Evolutionary conservation across 2,888 invertebrate species (phyloP), one percentile per base, ranked within the genome.

Genomic region (Quadroppia sp.): DNA sequence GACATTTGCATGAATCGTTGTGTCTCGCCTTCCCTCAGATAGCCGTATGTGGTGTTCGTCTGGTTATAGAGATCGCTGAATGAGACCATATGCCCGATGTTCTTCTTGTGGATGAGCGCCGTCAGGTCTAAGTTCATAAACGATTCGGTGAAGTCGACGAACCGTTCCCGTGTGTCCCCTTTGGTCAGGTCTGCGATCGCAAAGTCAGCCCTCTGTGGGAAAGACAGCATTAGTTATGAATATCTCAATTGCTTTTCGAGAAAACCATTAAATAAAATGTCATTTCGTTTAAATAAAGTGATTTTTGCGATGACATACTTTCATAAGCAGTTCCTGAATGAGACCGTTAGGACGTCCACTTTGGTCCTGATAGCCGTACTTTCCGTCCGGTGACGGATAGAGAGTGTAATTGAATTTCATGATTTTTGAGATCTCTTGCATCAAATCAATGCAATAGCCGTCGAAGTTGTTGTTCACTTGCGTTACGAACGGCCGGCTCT

Each of bases 171-270:
- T 82, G 94, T 92, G 83, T 93, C 95, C 30, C 94, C 98, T 79
- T 98, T 97, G 40, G 98, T 97, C 73, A 99, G 87, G 84, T 98
- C 96, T 11, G 95, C 98, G 69, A 99, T 92, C 0, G 96, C 97
- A 78, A 99, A 86, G 83, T 97, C 96, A 13, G 95, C 94, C 80
- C 90, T 89, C 94, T 94, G 84, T 32, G 15, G 7, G 15, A 40
- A 23, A 9, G 4, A 32, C 2, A 15, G 15, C 3, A 11, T 42
- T 48, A 30, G 11, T 28, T 53, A 71, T 56, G 7, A 69, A 32
- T 53, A n/a, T 56, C 13, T 64, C 7, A 45, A 61, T 45, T 25
- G 23, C 3, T 48, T 48, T 25, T 25, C n/a, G 9, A 36, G 3
- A 7, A 71, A 23, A 23, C 6, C 7, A 71, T 23, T 48, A 30